Conservation (phyloP, 2,113 vertebrate genomes). For the Calidris pygmaea region DNA sequence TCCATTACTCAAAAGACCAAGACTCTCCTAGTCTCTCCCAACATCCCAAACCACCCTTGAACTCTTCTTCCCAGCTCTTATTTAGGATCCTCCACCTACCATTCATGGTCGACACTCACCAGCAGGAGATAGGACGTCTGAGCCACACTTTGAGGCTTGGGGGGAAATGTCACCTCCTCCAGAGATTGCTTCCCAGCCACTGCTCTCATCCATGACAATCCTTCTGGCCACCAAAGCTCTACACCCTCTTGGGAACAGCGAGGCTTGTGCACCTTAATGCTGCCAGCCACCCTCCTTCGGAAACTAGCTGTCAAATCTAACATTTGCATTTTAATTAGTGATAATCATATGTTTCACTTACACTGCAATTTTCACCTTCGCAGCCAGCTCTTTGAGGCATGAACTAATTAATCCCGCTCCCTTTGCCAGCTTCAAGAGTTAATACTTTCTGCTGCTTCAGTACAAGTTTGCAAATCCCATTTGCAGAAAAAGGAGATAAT, state of each 20-base stretch:
- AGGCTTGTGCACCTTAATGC: not conserved
- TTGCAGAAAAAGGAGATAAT: not conserved
- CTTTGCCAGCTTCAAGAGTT: constrained; percentile 15
- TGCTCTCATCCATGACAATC: not conserved
- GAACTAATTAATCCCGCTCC: constrained; percentile 15
- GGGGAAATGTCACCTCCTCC: accelerated
- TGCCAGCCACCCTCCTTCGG: not conserved
- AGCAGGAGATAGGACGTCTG: not conserved
- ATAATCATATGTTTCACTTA: constrained; percentile 36
- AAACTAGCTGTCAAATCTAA: not conserved
- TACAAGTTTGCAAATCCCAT: not conserved
- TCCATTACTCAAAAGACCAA: not conserved
- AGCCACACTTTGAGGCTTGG: not conserved
- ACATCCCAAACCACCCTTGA: not conserved
- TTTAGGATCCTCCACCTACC: not conserved
- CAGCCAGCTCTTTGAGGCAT: not conserved
- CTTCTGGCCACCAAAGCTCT: not conserved
- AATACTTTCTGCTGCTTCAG: not conserved
- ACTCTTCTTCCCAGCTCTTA: not conserved
- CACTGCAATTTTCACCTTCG: constrained; percentile 39
- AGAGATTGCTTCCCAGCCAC: not conserved
- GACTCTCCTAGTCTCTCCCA: not conserved
- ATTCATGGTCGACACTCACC: not conserved
- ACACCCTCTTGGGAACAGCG: not conserved
- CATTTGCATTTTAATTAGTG: constrained; percentile 53